phyloP scores from a whole-genome alignment of 2,888 invertebrate species.

The Drosophila mettleri region DNA sequence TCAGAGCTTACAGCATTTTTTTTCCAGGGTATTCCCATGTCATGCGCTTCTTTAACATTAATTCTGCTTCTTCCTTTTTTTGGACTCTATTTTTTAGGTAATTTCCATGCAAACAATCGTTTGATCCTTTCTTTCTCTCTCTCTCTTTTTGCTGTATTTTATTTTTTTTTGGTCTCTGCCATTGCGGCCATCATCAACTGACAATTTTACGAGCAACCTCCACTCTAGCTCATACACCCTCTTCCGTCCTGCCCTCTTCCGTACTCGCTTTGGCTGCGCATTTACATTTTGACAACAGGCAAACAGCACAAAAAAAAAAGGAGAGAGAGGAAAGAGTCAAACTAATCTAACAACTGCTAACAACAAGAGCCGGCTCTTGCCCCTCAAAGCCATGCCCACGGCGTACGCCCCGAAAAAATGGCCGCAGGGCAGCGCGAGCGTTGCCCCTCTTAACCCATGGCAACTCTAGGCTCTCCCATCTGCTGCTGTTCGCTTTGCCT shows the following conservation, averaged over 20 bases:
- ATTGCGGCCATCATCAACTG: constrained; percentile 65
- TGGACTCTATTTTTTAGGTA: constrained; percentile 48
- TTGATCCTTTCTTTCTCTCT: constrained; percentile 39
- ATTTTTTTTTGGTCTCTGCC: constrained; percentile 12
- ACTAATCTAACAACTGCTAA: constrained; percentile 79
- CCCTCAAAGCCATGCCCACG: constrained; percentile 18
- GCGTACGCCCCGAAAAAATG: constrained; percentile 36
- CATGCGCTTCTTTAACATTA: neutral
- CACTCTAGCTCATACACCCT: neutral
- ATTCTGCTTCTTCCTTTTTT: neutral
- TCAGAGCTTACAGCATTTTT: too few relatives aligned
- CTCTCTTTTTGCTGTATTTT: neutral
- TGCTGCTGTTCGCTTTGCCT: constrained; percentile 38
- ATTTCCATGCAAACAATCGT: constrained; percentile 74
- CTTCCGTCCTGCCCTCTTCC: too few relatives aligned
- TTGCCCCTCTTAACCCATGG: neutral
- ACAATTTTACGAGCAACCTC: constrained; percentile 57
- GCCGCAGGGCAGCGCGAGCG: constrained; percentile 52
- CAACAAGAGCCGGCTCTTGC: constrained; percentile 52
- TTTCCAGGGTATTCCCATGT: neutral
- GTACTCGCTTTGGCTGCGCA: constrained; percentile 46
- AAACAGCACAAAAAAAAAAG: constrained; percentile 29
- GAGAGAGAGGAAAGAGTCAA: constrained; percentile 67
- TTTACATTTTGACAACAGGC: constrained; percentile 72
- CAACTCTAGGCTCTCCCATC: neutral